Conservation (phyloP, 2,113 vertebrate species). For the Sterna hirundo region DNA sequence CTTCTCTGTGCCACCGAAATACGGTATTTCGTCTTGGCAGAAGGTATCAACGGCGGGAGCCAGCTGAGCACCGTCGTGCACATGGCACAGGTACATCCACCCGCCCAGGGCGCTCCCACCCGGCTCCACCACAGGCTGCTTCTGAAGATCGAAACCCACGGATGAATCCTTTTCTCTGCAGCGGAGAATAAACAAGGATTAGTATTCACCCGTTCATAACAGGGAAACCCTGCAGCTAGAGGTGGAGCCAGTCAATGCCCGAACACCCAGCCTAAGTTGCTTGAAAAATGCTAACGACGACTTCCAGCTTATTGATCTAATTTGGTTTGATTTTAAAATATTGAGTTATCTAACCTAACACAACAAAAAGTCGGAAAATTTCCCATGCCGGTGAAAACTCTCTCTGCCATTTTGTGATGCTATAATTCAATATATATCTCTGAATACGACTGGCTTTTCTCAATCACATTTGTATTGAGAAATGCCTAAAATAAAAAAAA, state of each 20-base stretch:
- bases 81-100: fast-evolving
- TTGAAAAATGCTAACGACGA: constrained; percentile 37
- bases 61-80: fast-evolving
- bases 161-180: not conserved
- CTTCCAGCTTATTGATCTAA: constrained; percentile 54
- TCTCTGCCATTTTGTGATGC: not conserved
- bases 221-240: constrained; percentile 55
- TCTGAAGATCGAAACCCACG: not conserved
- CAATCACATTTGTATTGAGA: constrained; percentile 10
- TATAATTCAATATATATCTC: not conserved
- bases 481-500: not conserved
- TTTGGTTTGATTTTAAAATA: constrained; percentile 49
- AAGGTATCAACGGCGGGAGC: fast-evolving
- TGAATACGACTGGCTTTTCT: not conserved
- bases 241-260: not conserved
- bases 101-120: not conserved
- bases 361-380: not conserved
- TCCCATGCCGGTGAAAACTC: not conserved
- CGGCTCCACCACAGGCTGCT: not conserved
- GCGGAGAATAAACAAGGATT: constrained; percentile 33
- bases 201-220: constrained; percentile 34
- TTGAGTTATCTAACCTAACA: constrained; percentile 22
- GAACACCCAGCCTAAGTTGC: constrained; percentile 31
- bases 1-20: fast-evolving
- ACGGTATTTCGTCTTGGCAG: fast-evolving